These are phyloP conservation scores for Stenoptilia bipunctidactyla DNA, from an alignment of 2,888 invertebrate genomes.

Conservation along the genomic window DNA sequence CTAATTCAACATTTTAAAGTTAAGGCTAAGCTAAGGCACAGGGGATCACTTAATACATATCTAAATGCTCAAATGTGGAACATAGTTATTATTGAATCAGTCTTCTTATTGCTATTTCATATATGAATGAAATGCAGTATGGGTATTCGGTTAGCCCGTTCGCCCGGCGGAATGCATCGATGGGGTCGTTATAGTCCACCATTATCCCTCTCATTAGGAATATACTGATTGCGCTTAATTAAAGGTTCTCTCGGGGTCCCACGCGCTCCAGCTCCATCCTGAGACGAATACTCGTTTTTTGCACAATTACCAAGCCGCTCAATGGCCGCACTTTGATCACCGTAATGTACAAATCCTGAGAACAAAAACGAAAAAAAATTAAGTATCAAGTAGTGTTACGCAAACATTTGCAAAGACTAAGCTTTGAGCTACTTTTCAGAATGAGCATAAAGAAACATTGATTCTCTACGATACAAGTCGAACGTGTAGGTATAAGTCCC, in stretches of 20 bases:
- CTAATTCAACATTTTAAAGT: slow-evolving; percentile 21
- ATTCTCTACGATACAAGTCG: slow-evolving; percentile 4
- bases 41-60: slow-evolving; percentile 47
- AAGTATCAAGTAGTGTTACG: slow-evolving; percentile 17
- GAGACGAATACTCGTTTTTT: slow-evolving; percentile 62
- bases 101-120: slow-evolving; percentile 55
- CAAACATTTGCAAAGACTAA: background rate
- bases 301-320: slow-evolving; percentile 63
- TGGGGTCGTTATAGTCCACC: slow-evolving; percentile 62
- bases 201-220: slow-evolving; percentile 70
- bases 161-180: slow-evolving; percentile 59
- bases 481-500: slow-evolving; percentile 25
- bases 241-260: slow-evolving; percentile 56
- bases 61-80: slow-evolving; percentile 56
- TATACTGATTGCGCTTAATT: slow-evolving; percentile 71
- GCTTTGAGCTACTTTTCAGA: background rate
- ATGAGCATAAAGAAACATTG: slow-evolving; percentile 13
- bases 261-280: slow-evolving; percentile 51
- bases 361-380: slow-evolving; percentile 36
- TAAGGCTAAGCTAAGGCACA: slow-evolving; percentile 62
- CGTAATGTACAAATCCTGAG: slow-evolving; percentile 57
- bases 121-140: slow-evolving; percentile 50
- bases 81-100: slow-evolving; percentile 51
- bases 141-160: slow-evolving; percentile 45
- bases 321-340: slow-evolving; percentile 62